Evolutionary conservation across 2,113 vertebrate genomes (phyloP).

Genomic region (Pagrus major): DNA sequence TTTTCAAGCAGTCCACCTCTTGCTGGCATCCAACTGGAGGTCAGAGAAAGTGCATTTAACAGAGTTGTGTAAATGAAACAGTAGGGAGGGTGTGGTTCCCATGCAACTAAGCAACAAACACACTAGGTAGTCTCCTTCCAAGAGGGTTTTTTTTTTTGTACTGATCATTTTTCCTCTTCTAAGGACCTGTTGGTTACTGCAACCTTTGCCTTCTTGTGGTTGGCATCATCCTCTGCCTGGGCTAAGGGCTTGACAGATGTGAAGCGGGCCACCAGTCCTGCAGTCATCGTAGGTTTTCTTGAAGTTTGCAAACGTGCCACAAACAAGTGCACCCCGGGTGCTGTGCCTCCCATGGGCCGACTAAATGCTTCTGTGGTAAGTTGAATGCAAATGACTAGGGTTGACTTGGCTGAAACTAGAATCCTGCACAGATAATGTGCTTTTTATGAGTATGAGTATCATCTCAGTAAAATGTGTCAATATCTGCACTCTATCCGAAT

Average conservation of each 20-base stretch:
- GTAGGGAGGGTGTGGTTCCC: conserved; percentile 39
- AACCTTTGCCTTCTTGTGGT: conserved; percentile 92
- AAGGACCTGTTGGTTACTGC: conserved; percentile 93
- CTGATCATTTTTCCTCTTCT: neutral
- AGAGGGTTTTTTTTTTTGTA: too few species aligned
- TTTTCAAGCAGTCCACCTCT: conserved; percentile 3
- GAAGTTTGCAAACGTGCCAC: conserved; percentile 61
- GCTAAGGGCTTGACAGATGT: conserved; percentile 93
- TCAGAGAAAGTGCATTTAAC: conserved; percentile 47
- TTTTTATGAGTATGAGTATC: too few species aligned
- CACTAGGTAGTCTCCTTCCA: neutral
- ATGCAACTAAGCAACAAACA: neutral
- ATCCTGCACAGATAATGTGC: too few species aligned
- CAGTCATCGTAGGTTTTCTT: conserved; percentile 70
- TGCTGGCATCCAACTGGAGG: conserved; percentile 26
- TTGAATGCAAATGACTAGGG: neutral
- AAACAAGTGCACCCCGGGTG: conserved; percentile 81
- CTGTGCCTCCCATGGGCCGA: conserved; percentile 88
- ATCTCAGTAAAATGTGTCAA: too few species aligned
- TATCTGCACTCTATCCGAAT: too few species aligned
- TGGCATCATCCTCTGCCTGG: conserved; percentile 93
- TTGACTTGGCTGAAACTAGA: too few species aligned
- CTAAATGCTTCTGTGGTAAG: conserved; percentile 96
- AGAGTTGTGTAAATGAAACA: conserved; percentile 66
- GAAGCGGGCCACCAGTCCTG: conserved; percentile 87